Conservation (phyloP, 2,888 invertebrate species). For the Lochmaea capreae region DNA sequence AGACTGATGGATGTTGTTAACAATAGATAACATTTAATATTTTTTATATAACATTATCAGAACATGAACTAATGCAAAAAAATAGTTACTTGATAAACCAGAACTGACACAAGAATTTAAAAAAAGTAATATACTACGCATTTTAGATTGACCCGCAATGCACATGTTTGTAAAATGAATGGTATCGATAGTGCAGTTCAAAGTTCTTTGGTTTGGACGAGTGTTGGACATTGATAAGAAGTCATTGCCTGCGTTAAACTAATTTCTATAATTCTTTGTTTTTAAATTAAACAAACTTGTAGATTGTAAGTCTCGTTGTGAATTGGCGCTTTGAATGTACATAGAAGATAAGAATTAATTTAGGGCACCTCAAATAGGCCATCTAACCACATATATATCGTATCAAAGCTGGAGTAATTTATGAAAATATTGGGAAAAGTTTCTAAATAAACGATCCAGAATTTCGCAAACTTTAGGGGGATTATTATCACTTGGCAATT, state of each 20-base stretch:
- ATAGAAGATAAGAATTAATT: conserved; percentile 5
- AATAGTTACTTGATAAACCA: conserved; percentile 1
- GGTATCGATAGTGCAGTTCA: conserved; percentile 37
- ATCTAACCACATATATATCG: not conserved
- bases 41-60: not conserved
- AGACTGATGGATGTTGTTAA: not conserved
- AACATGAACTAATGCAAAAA: not conserved
- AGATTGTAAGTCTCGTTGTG: not conserved
- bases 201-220: conserved; percentile 37
- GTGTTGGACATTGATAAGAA: conserved; percentile 20
- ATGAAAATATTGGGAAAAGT: too few relatives aligned
- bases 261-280: conserved; percentile 29
- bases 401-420: not conserved
- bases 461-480: too few relatives aligned
- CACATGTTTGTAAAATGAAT: conserved; percentile 9
- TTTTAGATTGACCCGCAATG: conserved; percentile 26
- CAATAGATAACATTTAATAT: not conserved
- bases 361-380: conserved; percentile 5
- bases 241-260: conserved; percentile 34
- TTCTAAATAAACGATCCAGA: too few relatives aligned
- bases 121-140: conserved; percentile 25
- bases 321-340: conserved; percentile 8
- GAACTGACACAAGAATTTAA: conserved; percentile 9
- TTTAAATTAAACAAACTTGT: conserved; percentile 8
- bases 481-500: too few relatives aligned